Evolutionary conservation across 2,797 vertebrate genomes (phyloP), one percentile per base, ranked within the genome.

Genomic region (Gymnoscopelus braueri): DNA sequence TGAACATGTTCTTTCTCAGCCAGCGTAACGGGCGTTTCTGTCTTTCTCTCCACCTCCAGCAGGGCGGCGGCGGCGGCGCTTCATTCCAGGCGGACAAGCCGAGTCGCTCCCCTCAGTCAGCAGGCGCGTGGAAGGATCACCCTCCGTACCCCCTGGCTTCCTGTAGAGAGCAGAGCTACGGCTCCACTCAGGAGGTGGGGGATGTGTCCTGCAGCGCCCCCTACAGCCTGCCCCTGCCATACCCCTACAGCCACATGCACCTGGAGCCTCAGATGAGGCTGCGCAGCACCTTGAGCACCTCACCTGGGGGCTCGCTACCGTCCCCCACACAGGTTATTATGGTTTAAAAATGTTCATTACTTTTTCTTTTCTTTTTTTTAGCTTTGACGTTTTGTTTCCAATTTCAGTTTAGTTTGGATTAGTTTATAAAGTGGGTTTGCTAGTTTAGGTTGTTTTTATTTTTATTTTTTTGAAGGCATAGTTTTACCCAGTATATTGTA

Each of bases 221-320:
- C 8, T 95, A 95, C 73, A 83, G 92, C 75, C 88, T 95, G 84
- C 93, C 94, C 61, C 93, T 95, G 79, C 92, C 93, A 67, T 95
- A 94, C 87, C 87, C 93, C 56, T 95, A 95, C 3, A 94, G 94
- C 75, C 93, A 89, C 86, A 93, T 90, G 51, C 92, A 95, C 91
- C 92, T 61, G 79, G 93, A 54, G 80, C 84, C n/a, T 89, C 94
- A 80, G 84, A 95, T 93, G 78, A 95, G 93, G 80, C 55, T 78
- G 29, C 76, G 74, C 2, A 26, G 65, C 15, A 72, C 76, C 29
- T 61, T 65, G 8, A 60, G 12, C 49, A n/a, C 63, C 57, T 91
- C 94, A 53, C 71, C 90, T 39, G 91, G 93, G 55, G 71, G 89
- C 0, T 81, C 91, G 0, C 69, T 92, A 67, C 91, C 88, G 77